Base-by-base conservation (phyloP, 2,888 invertebrate genomes). In the Erebia palarica region DNA sequence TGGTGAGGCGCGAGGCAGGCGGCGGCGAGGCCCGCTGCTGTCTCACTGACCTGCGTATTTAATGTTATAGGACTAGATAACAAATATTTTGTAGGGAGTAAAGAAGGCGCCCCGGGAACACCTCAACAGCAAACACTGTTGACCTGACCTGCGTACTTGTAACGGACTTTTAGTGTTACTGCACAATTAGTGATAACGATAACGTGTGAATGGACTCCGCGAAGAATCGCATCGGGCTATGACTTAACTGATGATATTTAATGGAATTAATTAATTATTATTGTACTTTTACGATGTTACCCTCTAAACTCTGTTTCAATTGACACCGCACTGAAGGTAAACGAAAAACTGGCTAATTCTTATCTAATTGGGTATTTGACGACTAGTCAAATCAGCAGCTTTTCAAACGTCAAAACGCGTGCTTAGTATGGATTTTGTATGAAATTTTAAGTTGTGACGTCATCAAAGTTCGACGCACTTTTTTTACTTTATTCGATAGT, bases 271-370 rank as follows among this genome's bases (percentile, higher is more conserved):
- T 67, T 47, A 47, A 36, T 47, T 47, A 47, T 47, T 67, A 85
- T 81, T 78, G 78, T 81, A 81, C 80, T 82, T 79, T 76, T 84
- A 82, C 80, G 78, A 84, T 85, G 89, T 88, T 89, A 90, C 87
- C 88, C 81, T 82, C 78, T 42, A 16, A 18, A 18, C 42, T 5
- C 11, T 67, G 67, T 67, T 67, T 67, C 66, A 66, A 58, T 66
- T 67, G 47, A 67, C 11, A 58, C 49, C 21, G 14, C 42, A 21
- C 1, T n/a, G 44, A 67, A 49, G 27, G 59, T 67, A 67, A 67
- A 59, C 47, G 44, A 49, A 49, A n/a, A 67, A 58, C 66, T 57
- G 18, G 36, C 27, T 42, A 16, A 53, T n/a, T 55, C 42, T 5
- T 36, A 36, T 36, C 36, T 27, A n/a, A n/a, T n/a, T n/a, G n/a